Conservation (phyloP, 1,140 invertebrate species). For the Heterodera carotae region DNA sequence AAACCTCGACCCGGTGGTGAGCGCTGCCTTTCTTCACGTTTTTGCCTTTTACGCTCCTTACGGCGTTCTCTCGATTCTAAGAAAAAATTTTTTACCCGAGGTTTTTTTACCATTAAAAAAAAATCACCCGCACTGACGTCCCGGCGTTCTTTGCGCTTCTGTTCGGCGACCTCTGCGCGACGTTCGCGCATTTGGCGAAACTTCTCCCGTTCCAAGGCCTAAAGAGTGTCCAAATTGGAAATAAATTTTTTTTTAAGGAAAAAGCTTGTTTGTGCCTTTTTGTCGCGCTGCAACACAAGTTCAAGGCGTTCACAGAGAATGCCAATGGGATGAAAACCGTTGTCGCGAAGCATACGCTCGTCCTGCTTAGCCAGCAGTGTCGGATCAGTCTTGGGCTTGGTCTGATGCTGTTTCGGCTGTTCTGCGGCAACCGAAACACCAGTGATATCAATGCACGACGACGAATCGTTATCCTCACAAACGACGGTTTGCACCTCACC, state of each 20-base stretch:
- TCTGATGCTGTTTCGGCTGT: no score
- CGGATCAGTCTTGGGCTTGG: not conserved
- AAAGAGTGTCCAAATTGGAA: not conserved
- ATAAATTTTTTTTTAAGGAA: not conserved
- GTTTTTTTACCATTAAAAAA: not conserved
- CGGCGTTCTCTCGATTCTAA: conserved; percentile 1
- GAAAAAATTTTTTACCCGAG: not conserved
- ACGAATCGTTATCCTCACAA: no score
- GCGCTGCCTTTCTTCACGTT: not conserved
- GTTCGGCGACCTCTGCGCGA: not conserved
- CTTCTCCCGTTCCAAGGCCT: conserved; percentile 2
- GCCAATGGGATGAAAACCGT: not conserved
- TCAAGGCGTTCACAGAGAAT: conserved; percentile 2
- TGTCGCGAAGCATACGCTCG: not conserved
- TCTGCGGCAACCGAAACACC: no score
- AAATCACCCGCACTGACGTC: not conserved
- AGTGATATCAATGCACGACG: no score
- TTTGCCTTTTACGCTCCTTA: not conserved
- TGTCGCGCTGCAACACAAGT: not conserved
- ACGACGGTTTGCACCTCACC: no score
- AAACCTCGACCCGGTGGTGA: not conserved
- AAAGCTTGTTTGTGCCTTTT: not conserved
- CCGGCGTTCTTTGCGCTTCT: not conserved
- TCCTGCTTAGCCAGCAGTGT: not conserved
- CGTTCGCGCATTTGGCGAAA: not conserved